A percentile compares a stretch with the other conserved stretches of the same genome.
Evolutionary conservation across 2,888 invertebrate species (phyloP).

Genomic region (Dryococelus australis): DNA sequence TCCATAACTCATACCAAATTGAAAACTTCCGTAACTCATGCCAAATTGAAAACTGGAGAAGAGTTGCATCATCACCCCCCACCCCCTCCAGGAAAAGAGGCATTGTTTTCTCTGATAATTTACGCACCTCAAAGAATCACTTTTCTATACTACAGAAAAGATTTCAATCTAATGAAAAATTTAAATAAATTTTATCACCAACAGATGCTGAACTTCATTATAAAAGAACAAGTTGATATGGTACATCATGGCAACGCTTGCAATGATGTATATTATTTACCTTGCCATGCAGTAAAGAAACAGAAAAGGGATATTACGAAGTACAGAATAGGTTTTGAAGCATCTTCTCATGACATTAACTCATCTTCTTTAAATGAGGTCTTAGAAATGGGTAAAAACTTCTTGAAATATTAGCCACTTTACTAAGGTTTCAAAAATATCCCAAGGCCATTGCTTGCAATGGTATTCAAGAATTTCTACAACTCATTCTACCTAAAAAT

Average conservation of each 20-base stretch:
- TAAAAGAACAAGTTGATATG: no score
- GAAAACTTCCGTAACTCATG: background rate
- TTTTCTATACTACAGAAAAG: no score
- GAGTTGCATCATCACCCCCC: background rate
- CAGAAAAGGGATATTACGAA: background rate
- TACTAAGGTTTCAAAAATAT: constrained; percentile 9
- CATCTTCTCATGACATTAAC: background rate
- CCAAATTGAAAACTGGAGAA: background rate
- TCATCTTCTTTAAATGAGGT: background rate
- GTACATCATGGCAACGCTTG: no score
- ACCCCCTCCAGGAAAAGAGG: no score
- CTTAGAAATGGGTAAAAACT: constrained; percentile 22
- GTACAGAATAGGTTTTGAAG: background rate
- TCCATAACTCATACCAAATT: background rate
- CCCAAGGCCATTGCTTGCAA: background rate
- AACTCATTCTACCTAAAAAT: background rate
- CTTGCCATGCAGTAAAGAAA: no score
- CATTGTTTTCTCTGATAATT: no score
- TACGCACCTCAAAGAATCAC: no score
- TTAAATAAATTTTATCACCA: no score
- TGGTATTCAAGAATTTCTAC: constrained; percentile 11
- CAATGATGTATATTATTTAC: no score
- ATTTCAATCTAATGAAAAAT: no score
- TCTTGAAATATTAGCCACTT: background rate
- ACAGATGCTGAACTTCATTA: no score